Percentiles rank a stretch among this genome's conserved stretches.
These are phyloP conservation scores for Anastrepha obliqua DNA, from an alignment of 1,140 invertebrate species.

Conservation along the genomic window DNA sequence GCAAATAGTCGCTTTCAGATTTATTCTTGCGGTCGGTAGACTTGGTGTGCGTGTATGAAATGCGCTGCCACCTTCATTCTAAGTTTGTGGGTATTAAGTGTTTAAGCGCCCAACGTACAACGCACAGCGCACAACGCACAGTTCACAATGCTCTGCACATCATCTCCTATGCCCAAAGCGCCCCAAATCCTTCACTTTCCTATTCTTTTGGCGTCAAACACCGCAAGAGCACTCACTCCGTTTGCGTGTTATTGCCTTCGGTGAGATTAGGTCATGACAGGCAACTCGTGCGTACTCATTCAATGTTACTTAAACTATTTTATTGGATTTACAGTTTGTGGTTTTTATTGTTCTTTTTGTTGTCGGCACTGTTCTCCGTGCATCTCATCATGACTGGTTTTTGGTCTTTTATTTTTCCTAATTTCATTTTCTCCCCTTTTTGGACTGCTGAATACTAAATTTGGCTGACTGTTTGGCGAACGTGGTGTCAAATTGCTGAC, in stretches of 20 bases:
- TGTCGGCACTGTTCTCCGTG: not conserved
- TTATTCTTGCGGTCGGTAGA: conserved; percentile 21
- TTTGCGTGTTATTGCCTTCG: not conserved
- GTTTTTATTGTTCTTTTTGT: not conserved
- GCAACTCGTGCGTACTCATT: conserved; percentile 46
- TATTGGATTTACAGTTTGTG: conserved; percentile 48
- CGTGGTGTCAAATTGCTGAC: conserved; percentile 51
- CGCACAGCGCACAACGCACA: not conserved
- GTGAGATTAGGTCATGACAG: conserved; percentile 44
- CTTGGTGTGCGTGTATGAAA: not conserved
- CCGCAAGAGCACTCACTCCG: not conserved
- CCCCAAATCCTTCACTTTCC: not conserved
- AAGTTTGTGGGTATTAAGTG: conserved; percentile 4
- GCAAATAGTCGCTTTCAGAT: conserved; percentile 8
- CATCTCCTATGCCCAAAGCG: not conserved
- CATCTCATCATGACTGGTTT: not conserved
- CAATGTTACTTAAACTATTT: conserved; percentile 50
- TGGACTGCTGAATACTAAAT: conserved; percentile 5
- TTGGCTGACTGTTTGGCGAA: conserved; percentile 29
- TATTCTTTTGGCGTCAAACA: not conserved
- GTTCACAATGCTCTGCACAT: not conserved
- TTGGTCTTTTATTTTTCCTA: conserved; percentile 6
- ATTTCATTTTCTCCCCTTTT: conserved; percentile 38
- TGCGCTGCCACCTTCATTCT: not conserved
- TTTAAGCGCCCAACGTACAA: not conserved